phyloP scores from a whole-genome alignment of 2,113 vertebrate species.

The Neogale vison region DNA sequence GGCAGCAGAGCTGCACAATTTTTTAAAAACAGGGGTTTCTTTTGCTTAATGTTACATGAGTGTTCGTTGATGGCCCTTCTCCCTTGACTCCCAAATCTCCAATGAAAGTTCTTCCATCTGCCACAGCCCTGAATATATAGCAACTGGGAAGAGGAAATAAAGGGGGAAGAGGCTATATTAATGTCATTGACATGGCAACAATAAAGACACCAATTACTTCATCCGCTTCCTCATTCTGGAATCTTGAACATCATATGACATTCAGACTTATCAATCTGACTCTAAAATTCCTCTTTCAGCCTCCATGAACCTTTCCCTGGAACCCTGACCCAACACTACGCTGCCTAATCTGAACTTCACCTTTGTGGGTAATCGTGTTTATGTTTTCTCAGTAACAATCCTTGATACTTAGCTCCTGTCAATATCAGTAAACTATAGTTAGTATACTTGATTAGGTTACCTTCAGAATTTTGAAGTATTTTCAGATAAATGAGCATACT shows the following conservation, averaged over 20 bases:
- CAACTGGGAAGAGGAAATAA: neutral
- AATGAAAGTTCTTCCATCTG: neutral
- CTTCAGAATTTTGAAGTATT: neutral
- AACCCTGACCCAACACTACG: neutral
- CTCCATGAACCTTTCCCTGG: neutral
- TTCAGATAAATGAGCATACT: neutral
- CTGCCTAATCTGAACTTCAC: neutral
- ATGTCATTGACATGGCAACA: neutral
- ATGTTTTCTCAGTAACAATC: neutral
- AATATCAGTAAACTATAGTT: neutral
- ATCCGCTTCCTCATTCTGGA: neutral
- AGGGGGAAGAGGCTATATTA: neutral
- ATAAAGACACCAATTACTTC: neutral
- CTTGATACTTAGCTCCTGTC: neutral
- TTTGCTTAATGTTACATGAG: neutral
- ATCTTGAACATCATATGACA: neutral
- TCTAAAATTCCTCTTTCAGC: neutral
- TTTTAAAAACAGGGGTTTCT: neutral
- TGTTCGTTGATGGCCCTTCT: neutral
- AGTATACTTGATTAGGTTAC: neutral
- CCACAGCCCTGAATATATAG: neutral
- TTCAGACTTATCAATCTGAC: neutral
- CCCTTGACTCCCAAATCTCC: neutral
- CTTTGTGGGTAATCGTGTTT: neutral
- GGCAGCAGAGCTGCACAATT: neutral